Base-by-base conservation (phyloP, 2,113 vertebrate genomes). In the Hyperoodon ampullatus region DNA sequence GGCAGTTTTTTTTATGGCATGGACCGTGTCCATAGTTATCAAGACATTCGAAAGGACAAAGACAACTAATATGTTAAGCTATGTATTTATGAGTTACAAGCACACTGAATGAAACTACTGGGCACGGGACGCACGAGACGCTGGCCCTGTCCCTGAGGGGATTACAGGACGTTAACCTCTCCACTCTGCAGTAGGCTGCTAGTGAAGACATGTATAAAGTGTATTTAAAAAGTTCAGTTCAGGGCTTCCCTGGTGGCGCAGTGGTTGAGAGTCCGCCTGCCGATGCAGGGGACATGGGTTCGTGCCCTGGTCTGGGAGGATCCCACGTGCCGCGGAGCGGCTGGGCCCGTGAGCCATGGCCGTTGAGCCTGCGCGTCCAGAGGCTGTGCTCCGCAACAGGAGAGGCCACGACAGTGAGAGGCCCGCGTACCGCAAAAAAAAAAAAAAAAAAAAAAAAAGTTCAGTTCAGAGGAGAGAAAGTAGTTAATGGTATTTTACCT, bases 81-180 rank as follows among this genome's bases (percentile, higher is more conserved):
- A 2, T 18, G 78, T 18, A n/a, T 30, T 12, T 58, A 18, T 0
- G 0, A n/a, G 53, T 39, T 1, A 78, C 35, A 21, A 3, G 16
- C 5, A 39, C 11, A 33, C 2, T 2, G 12, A 66, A 61, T 61
- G 23, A 28, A 72, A 19, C 24, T 6, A 5, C 55, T 16, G 18
- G 82, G 39, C 44, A 26, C 1, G 0, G 71, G 60, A 8, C 1
- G 6, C n/a, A 2, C 3, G 35, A 78, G 61, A 13, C 0, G 0
- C 44, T 47, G 78, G 23, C 39, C 94, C n/a, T 33, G 53, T 35
- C n/a, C 82, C 61, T 19, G 1, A 65, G 47, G 55, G 50, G 44
- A 24, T 65, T 28, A 93, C 72, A 24, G 44, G 60, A 35, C 7
- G 21, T 2, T n/a, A 35, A 75, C 12, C 28, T 16, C 58, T 26